These are phyloP conservation scores for Oscheius sp. DNA, from an alignment of 1,140 invertebrate genomes.

Conservation along the genomic window DNA sequence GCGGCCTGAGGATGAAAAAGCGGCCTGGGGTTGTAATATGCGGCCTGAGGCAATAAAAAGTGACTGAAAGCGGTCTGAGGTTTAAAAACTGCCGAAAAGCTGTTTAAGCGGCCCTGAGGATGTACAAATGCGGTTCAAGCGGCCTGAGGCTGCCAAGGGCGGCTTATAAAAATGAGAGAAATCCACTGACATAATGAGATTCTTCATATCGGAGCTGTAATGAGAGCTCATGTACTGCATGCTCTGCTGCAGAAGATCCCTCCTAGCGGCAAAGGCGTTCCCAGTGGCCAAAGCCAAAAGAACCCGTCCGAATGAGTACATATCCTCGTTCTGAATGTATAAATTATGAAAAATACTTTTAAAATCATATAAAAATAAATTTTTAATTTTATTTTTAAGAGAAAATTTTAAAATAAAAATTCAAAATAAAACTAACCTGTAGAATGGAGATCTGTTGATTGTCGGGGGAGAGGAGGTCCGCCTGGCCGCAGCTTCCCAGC, in stretches of 20 bases:
- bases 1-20: too few species aligned
- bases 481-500: conserved; percentile 11
- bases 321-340: conserved; percentile 71
- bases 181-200: conserved; percentile 84
- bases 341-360: background rate
- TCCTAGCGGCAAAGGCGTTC: conserved; percentile 78
- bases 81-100: background rate
- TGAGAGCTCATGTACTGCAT: conserved; percentile 82
- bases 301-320: conserved; percentile 83
- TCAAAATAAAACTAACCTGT: background rate
- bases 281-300: conserved; percentile 81
- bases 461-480: conserved; percentile 15
- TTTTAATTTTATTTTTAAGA: background rate
- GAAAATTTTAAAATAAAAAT: background rate
- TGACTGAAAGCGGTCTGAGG: too few species aligned
- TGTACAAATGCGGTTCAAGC: background rate
- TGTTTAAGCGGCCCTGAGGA: conserved; percentile 18
- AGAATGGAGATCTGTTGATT: background rate
- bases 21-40: too few species aligned
- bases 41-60: too few species aligned
- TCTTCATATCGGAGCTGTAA: conserved; percentile 85
- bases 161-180: too few species aligned
- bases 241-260: conserved; percentile 72
- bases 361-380: background rate
- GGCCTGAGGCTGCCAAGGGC: too few species aligned